These are phyloP conservation scores for Julus scanicus DNA, from an alignment of 2,888 invertebrate species.

Conservation along the genomic window DNA sequence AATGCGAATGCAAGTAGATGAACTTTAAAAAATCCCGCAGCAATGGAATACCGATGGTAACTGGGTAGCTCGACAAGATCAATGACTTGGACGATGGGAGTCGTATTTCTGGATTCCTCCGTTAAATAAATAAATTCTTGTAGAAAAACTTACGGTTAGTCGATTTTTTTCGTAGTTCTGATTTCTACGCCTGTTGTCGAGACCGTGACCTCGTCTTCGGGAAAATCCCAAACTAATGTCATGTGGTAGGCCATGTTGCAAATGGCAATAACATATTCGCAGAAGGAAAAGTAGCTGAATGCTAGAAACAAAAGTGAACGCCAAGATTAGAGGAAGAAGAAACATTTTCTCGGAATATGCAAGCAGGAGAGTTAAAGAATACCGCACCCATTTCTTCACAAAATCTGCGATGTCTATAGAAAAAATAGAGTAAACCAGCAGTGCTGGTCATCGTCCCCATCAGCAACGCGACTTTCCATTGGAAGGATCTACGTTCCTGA, in stretches of 20 bases:
- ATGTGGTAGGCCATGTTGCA: slow-evolving; percentile 94
- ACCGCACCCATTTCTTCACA: slow-evolving; percentile 86
- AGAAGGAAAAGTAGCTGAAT: slow-evolving; percentile 93
- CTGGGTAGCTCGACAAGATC: not conserved
- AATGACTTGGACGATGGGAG: not conserved
- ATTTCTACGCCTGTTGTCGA: slow-evolving; percentile 58
- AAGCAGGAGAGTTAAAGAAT: not conserved
- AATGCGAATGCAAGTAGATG: not conserved
- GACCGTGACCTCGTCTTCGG: slow-evolving; percentile 78
- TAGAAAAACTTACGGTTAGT: slow-evolving; percentile 21
- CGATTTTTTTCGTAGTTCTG: not conserved
- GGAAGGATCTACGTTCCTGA: slow-evolving; percentile 67
- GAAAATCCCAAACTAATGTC: slow-evolving; percentile 87
- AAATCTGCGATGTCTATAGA: slow-evolving; percentile 86
- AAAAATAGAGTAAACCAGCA: slow-evolving; percentile 85
- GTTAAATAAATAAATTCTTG: not conserved
- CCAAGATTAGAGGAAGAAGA: not conserved
- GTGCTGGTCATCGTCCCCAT: slow-evolving; percentile 81
- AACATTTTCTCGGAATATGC: not conserved
- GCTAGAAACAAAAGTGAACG: slow-evolving; percentile 72
- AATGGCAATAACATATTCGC: slow-evolving; percentile 90
- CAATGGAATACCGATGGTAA: not conserved
- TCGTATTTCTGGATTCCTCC: not conserved
- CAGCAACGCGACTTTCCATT: slow-evolving; percentile 79
- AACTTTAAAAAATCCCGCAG: not conserved